phyloP scores from a whole-genome alignment of 2,888 invertebrate genomes.

The Napeogenes inachia region DNA sequence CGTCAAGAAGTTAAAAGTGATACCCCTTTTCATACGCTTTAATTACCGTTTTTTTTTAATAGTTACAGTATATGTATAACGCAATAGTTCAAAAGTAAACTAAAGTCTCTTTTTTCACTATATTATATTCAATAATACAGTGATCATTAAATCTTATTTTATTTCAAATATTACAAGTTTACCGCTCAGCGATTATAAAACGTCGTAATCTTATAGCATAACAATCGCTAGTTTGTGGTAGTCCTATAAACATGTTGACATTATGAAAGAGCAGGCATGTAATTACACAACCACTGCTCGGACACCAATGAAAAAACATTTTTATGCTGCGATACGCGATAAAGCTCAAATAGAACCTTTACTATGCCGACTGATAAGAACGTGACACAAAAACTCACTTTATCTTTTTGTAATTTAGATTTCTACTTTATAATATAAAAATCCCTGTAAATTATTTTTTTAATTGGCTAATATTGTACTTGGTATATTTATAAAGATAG shows the following conservation, averaged over 20 bases:
- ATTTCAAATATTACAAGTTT: too few species aligned
- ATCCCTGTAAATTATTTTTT: not conserved
- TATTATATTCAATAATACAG: too few species aligned
- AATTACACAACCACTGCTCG: conserved; percentile 52
- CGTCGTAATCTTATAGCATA: too few species aligned
- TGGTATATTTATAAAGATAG: too few species aligned
- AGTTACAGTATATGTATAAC: too few species aligned
- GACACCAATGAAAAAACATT: conserved; percentile 59
- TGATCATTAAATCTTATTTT: too few species aligned
- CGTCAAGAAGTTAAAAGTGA: too few species aligned
- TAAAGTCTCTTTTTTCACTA: too few species aligned
- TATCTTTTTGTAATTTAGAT: not conserved
- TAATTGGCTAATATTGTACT: not conserved
- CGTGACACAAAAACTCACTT: conserved; percentile 26
- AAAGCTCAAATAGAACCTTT: conserved; percentile 56
- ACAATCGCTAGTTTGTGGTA: conserved; percentile 16
- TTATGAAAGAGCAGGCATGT: conserved; percentile 48
- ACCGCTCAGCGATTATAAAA: too few species aligned
- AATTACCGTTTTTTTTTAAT: too few species aligned
- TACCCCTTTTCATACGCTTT: too few species aligned
- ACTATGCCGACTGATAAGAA: conserved; percentile 44
- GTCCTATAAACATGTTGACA: conserved; percentile 43
- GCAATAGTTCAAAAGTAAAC: too few species aligned
- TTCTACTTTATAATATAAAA: conserved; percentile 1
- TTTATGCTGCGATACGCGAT: conserved; percentile 58